Conservation (phyloP, 2,113 vertebrate species). For the Spilogale gracilis region DNA sequence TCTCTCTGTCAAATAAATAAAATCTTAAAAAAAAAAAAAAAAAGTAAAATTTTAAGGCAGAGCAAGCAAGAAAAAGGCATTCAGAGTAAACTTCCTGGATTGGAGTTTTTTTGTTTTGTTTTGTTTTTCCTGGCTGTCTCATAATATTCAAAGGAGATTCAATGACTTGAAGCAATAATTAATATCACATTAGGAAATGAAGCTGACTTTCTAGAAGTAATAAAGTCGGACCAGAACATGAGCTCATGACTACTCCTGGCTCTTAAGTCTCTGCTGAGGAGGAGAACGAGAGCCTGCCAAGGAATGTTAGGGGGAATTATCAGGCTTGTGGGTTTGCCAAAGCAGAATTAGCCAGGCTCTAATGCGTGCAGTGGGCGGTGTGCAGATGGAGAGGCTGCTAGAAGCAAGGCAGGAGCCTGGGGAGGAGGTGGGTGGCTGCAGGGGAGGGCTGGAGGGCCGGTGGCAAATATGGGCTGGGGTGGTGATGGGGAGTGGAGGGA, state of each 20-base stretch:
- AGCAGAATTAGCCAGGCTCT: conserved; percentile 72
- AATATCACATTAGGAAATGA: conserved; percentile 50
- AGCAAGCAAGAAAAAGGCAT: conserved; percentile 38
- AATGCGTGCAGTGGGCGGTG: neutral
- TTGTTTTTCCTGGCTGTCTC: neutral
- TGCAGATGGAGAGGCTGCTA: neutral
- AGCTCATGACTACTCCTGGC: conserved; percentile 66
- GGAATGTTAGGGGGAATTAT: conserved; percentile 74
- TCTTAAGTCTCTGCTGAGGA: conserved; percentile 61
- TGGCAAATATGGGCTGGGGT: too few relatives aligned
- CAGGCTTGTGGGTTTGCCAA: conserved; percentile 73
- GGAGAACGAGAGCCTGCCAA: conserved; percentile 70
- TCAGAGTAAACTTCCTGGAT: conserved; percentile 18
- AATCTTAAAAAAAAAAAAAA: too few relatives aligned
- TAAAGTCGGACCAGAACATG: conserved; percentile 19
- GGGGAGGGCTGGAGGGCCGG: neutral
- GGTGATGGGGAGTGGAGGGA: rapidly evolving
- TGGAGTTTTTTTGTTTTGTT: neutral
- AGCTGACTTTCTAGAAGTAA: conserved; percentile 67
- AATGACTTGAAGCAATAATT: conserved; percentile 34
- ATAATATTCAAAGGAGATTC: conserved; percentile 37
- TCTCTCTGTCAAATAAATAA: too few relatives aligned
- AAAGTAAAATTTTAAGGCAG: conserved; percentile 4
- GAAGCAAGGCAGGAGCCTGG: neutral
- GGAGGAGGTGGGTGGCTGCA: neutral